Conservation (phyloP, 2,113 vertebrate species). For the Terrapene triunguis region DNA sequence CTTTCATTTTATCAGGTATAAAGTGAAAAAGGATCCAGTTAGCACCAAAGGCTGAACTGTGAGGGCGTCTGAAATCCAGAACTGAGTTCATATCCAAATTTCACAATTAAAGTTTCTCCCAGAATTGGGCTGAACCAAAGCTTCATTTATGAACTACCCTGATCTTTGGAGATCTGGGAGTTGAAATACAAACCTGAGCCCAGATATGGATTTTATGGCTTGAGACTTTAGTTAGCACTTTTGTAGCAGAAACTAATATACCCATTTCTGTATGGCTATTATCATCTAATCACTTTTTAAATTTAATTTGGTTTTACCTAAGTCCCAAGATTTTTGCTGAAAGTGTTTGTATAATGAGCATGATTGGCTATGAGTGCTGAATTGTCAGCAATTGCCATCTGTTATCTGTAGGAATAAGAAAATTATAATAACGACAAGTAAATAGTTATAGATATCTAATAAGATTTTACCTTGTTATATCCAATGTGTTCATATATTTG, state of each 20-base stretch:
- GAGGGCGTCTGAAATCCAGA: not conserved
- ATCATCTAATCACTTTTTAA: not conserved
- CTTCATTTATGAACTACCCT: not conserved
- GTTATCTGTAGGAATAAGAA: not conserved
- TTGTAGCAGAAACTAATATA: not conserved
- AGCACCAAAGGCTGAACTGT: not conserved
- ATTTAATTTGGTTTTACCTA: not conserved
- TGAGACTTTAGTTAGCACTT: not conserved
- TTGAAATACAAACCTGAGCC: not conserved
- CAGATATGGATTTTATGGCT: not conserved
- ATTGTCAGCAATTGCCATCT: not conserved
- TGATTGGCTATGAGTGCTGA: not conserved
- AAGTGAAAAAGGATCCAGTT: not conserved
- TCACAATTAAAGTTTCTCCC: not conserved
- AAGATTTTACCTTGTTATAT: not conserved
- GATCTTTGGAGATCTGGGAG: not conserved
- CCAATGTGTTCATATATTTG: not conserved
- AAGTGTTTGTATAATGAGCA: not conserved
- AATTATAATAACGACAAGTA: not conserved
- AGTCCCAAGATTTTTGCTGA: not conserved
- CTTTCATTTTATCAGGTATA: not conserved
- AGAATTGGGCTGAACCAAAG: not conserved
- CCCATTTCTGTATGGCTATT: not conserved
- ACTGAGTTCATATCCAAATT: not conserved
- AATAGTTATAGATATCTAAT: not conserved